phyloP scores from a whole-genome alignment of 2,888 invertebrate genomes.

The Bembecia ichneumoniformis region DNA sequence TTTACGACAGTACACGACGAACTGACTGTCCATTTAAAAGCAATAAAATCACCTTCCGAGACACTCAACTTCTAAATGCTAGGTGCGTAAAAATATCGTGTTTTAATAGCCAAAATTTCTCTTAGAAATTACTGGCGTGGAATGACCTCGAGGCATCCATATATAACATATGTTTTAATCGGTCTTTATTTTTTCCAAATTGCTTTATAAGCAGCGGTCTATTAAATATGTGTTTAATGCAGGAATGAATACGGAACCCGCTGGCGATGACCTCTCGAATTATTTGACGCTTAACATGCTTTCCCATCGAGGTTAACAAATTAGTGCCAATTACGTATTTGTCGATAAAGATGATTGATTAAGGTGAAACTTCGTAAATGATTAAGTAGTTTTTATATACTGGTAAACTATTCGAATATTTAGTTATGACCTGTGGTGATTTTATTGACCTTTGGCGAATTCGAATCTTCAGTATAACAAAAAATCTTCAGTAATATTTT shows the following conservation, averaged over 20 bases:
- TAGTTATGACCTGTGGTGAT: not conserved
- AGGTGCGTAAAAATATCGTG: conserved; percentile 56
- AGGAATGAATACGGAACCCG: conserved; percentile 23
- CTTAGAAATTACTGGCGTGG: conserved; percentile 13
- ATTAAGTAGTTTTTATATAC: not conserved
- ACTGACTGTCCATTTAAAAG: conserved; percentile 60
- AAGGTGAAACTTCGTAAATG: conserved; percentile 1
- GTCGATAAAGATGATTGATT: conserved; percentile 23
- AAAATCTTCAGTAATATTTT: no score
- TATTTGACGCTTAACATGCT: conserved; percentile 27
- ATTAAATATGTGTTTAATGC: conserved; percentile 30
- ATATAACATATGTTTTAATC: conserved; percentile 16
- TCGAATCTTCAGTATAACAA: no score
- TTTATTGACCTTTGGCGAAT: not conserved
- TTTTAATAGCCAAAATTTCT: conserved; percentile 52
- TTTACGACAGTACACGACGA: conserved; percentile 14
- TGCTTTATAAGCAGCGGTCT: conserved; percentile 38
- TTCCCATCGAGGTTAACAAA: conserved; percentile 21
- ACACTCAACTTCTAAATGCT: conserved; percentile 40
- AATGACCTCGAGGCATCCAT: conserved; percentile 19
- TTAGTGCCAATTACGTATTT: conserved; percentile 22
- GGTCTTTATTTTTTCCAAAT: conserved; percentile 27
- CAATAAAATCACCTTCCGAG: conserved; percentile 56
- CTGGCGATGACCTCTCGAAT: conserved; percentile 24
- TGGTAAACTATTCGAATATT: not conserved